Evolutionary conservation across 2,888 invertebrate species (phyloP), one percentile per base, ranked within the genome.

Genomic region (Sarcophaga rosellei): DNA sequence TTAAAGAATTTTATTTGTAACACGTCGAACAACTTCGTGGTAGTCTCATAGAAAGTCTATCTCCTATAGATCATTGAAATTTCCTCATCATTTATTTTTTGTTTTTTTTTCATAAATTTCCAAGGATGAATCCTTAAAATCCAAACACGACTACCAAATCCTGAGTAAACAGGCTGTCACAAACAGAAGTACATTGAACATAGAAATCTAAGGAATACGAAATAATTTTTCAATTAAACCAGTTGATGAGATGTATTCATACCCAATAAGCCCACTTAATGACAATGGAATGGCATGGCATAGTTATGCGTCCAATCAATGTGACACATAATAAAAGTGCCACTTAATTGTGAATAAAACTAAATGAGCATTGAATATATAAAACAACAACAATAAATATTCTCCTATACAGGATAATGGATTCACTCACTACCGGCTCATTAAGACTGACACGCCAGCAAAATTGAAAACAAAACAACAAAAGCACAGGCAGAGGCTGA

Each of bases 361-460:
- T 57, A 84, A 84, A 85, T 85, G 84, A 87, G 72, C 78, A 75
- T 81, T 70, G 86, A 86, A 86, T 84, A 81, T 62, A 70, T 25
- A 83, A 90, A 77, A 25, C 90, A 90, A 91, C 91, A 90, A n/a
- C n/a, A 90, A 44, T 73, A 44, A 75, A 23, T 59, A 47, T 0
- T 53, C 12, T 17, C 53, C 17, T 15, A 70, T 47, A 44, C 47
- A 17, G n/a, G 25, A 84, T 65, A 80, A 75, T 70, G 70, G 70
- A 75, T 75, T 65, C 35, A 23, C 59, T 69, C n/a, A 66, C 47
- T 65, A 44, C 21, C 90, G 90, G 89, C 91, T 92, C 92, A 92
- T 92, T 92, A 92, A 91, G 89, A 89, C 89, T 91, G 91, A 90
- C 91, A 91, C 91, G 91, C 76, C 89, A 89, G 89, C 89, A 89